phyloP scores from a whole-genome alignment of 2,113 vertebrate species.

The Anarrhichthys ocellatus region DNA sequence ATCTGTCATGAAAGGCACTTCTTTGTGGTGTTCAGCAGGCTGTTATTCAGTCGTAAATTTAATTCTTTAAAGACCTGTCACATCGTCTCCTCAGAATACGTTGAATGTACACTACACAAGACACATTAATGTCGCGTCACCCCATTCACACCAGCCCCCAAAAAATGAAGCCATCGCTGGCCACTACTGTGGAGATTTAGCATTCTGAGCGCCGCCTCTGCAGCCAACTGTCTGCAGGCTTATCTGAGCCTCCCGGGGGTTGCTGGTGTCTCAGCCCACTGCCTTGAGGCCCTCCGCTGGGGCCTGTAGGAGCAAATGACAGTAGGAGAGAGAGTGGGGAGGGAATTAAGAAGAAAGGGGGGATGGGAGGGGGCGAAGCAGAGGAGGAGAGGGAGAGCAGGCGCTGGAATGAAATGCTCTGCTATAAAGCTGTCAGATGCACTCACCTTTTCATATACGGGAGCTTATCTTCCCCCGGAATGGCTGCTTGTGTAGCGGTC shows the following conservation, averaged over 20 bases:
- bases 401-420: slow-evolving; percentile 70
- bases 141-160: slow-evolving; percentile 8
- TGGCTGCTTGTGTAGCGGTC: slow-evolving; percentile 58
- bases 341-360: slow-evolving; percentile 2
- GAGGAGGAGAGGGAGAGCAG: slow-evolving; percentile 48
- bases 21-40: not conserved
- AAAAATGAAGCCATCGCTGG: slow-evolving; percentile 50
- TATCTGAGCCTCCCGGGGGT: slow-evolving; percentile 71
- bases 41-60: slow-evolving; percentile 4
- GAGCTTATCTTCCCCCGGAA: slow-evolving; percentile 71
- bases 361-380: slow-evolving; percentile 13
- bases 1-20: not conserved
- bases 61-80: not conserved
- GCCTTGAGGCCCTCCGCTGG: slow-evolving; percentile 62
- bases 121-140: slow-evolving; percentile 17
- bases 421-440: slow-evolving; percentile 79
- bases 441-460: slow-evolving; percentile 76
- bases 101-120: not conserved
- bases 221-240: slow-evolving; percentile 66
- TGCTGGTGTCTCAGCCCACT: slow-evolving; percentile 65
- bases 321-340: slow-evolving; percentile 26
- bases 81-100: not conserved
- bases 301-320: slow-evolving; percentile 64
- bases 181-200: slow-evolving; percentile 59
- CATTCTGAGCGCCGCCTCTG: slow-evolving; percentile 60